Percentiles rank a stretch among this genome's conserved stretches.
Evolutionary conservation across 1,140 invertebrate species (phyloP).

Genomic region (Stegodyphus mimosarum): DNA sequence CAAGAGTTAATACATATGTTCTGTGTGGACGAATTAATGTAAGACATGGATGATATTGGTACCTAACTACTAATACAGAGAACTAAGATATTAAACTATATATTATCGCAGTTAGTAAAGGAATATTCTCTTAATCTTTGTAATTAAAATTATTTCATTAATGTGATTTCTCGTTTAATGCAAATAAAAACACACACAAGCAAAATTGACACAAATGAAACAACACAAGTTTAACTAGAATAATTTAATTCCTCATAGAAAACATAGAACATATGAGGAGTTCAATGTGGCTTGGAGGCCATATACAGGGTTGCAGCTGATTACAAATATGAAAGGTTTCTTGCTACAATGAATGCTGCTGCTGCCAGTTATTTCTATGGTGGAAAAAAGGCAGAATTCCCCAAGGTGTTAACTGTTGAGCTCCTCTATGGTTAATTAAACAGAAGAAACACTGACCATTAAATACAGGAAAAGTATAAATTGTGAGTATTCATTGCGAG

Average conservation of each 20-base stretch:
- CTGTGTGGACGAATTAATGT: neutral
- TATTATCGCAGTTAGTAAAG: neutral
- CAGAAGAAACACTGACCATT: conserved; percentile 56
- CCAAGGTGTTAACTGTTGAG: conserved; percentile 56
- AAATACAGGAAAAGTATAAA: conserved; percentile 59
- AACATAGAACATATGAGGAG: conserved; percentile 62
- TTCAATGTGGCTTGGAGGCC: conserved; percentile 61
- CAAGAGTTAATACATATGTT: neutral
- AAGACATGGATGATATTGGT: neutral
- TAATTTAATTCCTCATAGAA: conserved; percentile 62
- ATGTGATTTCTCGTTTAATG: neutral
- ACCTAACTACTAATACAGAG: neutral
- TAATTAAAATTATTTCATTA: too few species aligned
- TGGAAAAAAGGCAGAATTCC: conserved; percentile 55
- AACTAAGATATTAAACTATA: neutral
- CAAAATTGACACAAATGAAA: neutral
- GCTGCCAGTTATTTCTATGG: conserved; percentile 54
- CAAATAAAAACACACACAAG: neutral
- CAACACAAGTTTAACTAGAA: conserved; percentile 51
- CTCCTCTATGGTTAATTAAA: conserved; percentile 48
- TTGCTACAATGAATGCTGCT: conserved; percentile 36
- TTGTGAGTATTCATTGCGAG: conserved; percentile 55
- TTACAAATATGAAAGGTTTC: conserved; percentile 28
- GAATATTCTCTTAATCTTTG: neutral
- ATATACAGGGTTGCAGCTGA: conserved; percentile 56